These are phyloP conservation scores for Dione juno DNA, from an alignment of 2,888 invertebrate genomes.

Conservation along the genomic window DNA sequence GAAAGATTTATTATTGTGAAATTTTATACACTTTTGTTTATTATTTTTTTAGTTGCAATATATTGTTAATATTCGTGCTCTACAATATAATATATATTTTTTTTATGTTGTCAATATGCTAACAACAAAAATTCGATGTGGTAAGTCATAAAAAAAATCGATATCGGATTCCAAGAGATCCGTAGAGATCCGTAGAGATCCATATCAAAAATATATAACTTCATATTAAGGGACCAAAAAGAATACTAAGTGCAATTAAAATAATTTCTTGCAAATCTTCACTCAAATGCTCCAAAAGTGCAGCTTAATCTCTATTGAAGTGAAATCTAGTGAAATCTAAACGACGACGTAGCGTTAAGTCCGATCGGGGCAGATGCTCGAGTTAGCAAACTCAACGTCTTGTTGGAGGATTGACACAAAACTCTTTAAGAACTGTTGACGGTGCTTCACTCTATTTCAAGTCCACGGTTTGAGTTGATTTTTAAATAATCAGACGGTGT, in stretches of 20 bases:
- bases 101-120: no score
- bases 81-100: no score
- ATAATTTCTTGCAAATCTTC: neutral
- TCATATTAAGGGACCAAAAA: no score
- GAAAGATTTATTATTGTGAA: neutral
- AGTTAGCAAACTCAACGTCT: slow-evolving; percentile 19
- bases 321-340: slow-evolving; percentile 14
- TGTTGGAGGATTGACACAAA: slow-evolving; percentile 18
- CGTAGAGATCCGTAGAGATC: no score
- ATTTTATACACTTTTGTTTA: neutral
- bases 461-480: neutral
- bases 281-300: neutral
- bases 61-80: no score
- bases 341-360: slow-evolving; percentile 7
- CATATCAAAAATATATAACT: no score
- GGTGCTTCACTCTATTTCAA: neutral
- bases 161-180: no score
- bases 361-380: slow-evolving; percentile 7
- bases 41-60: no score
- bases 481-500: neutral
- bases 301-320: neutral
- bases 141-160: no score
- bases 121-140: no score
- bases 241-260: no score
- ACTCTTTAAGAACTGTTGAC: slow-evolving; percentile 12